These are phyloP conservation scores for Brachypterus glaber DNA, from an alignment of 2,888 invertebrate species.

Conservation along the genomic window DNA sequence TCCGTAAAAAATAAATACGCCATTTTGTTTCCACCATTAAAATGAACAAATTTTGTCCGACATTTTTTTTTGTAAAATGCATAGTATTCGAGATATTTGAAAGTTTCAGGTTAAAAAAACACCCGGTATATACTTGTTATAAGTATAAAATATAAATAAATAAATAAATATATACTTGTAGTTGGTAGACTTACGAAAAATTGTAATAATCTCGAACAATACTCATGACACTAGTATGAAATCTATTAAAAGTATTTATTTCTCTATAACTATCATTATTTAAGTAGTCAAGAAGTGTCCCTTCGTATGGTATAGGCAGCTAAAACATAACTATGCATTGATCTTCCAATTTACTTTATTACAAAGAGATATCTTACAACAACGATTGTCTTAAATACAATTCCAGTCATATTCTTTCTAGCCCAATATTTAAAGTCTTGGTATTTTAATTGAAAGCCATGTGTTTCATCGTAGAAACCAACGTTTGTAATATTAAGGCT, in stretches of 20 bases:
- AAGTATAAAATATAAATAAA: too few species aligned
- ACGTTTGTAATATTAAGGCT: conserved; percentile 15
- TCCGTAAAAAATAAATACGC: too few species aligned
- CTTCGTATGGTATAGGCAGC: conserved; percentile 29
- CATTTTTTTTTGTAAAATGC: too few species aligned
- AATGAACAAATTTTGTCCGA: too few species aligned
- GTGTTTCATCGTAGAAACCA: conserved; percentile 20
- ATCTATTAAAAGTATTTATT: conserved; percentile 32
- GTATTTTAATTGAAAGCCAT: conserved; percentile 17
- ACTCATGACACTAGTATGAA: conserved; percentile 27
- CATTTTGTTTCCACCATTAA: too few species aligned
- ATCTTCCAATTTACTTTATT: conserved; percentile 1
- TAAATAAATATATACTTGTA: too few species aligned
- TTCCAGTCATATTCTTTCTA: conserved; percentile 29
- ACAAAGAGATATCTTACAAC: conserved; percentile 26
- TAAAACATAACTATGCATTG: conserved; percentile 18
- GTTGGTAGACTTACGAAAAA: conserved; percentile 29
- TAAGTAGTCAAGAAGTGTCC: conserved; percentile 27
- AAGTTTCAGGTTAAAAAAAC: too few species aligned
- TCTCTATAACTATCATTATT: conserved; percentile 24
- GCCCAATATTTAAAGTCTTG: conserved; percentile 23
- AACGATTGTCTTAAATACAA: conserved; percentile 26
- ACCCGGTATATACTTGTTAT: too few species aligned
- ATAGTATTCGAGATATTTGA: too few species aligned
- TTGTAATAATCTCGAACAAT: conserved; percentile 30